These are phyloP conservation scores for Adoxophyes honmai DNA, from an alignment of 1,140 invertebrate genomes.

Conservation along the genomic window DNA sequence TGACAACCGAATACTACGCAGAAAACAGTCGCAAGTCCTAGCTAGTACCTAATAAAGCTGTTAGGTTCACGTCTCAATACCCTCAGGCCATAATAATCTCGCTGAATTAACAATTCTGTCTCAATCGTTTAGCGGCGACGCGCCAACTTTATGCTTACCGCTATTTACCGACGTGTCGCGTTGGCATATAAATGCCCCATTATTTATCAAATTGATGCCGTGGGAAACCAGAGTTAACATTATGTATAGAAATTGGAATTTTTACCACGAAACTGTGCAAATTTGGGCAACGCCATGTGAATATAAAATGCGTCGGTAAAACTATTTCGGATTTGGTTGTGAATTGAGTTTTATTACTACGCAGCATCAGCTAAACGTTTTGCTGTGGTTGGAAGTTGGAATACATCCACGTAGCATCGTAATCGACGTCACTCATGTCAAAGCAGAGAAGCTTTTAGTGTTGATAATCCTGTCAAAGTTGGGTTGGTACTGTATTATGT, in stretches of 20 bases:
- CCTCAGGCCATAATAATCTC: background rate
- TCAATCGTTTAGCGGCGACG: constrained; percentile 3
- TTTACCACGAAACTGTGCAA: constrained; percentile 10
- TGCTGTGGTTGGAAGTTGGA: too few species aligned
- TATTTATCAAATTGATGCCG: background rate
- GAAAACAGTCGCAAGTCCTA: too few species aligned
- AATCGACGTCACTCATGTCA: too few species aligned
- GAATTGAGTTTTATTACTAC: background rate
- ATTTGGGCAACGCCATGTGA: background rate
- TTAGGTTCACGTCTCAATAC: too few species aligned
- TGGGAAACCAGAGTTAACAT: constrained; percentile 11
- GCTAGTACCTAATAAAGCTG: too few species aligned
- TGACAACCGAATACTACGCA: too few species aligned
- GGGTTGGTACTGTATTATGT: too few species aligned
- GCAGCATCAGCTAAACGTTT: too few species aligned
- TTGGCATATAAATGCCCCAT: constrained; percentile 5
- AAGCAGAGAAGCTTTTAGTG: too few species aligned
- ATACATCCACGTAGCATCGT: too few species aligned
- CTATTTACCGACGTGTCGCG: constrained; percentile 1
- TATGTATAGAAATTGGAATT: constrained; percentile 3
- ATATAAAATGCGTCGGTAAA: background rate
- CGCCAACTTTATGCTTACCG: constrained; percentile 1
- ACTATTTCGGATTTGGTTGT: background rate
- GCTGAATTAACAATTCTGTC: too few species aligned
- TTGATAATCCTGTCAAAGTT: too few species aligned